A percentile compares a stretch with the other conserved stretches of the same genome.
Conservation (phyloP, 2,888 invertebrate genomes). For the Leptogaster cylindrica region DNA sequence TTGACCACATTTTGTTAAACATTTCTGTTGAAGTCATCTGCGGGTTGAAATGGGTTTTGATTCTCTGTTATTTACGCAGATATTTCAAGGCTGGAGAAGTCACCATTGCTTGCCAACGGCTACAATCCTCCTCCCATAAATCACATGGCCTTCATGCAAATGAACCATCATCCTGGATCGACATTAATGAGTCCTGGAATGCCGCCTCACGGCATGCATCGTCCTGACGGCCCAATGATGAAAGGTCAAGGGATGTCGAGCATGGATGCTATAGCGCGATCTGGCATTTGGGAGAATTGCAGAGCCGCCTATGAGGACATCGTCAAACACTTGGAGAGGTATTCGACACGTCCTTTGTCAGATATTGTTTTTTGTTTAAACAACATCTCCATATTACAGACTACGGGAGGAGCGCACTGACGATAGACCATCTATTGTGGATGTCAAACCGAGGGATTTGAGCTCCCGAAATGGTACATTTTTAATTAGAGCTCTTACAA, state of each 20-base stretch:
- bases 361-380: not conserved
- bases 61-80: constrained; percentile 65
- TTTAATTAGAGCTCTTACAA: no score
- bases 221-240: constrained; percentile 77
- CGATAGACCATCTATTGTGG: constrained; percentile 80
- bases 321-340: constrained; percentile 94
- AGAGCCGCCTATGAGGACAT: constrained; percentile 94
- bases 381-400: constrained; percentile 64
- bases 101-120: constrained; percentile 88
- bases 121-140: constrained; percentile 93
- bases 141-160: constrained; percentile 95
- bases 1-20: not conserved
- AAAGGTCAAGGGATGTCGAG: constrained; percentile 85
- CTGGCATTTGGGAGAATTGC: constrained; percentile 94
- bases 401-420: constrained; percentile 87
- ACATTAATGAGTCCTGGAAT: constrained; percentile 89
- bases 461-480: constrained; percentile 85
- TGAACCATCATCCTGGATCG: constrained; percentile 76
- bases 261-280: constrained; percentile 90
- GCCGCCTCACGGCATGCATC: constrained; percentile 80
- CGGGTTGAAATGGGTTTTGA: not conserved
- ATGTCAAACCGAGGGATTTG: constrained; percentile 82
- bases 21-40: no score
- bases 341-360: no score
- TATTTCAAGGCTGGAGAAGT: constrained; percentile 88